phyloP scores from a whole-genome alignment of 2,888 invertebrate species.

The Marasmarcha lunaedactyla region DNA sequence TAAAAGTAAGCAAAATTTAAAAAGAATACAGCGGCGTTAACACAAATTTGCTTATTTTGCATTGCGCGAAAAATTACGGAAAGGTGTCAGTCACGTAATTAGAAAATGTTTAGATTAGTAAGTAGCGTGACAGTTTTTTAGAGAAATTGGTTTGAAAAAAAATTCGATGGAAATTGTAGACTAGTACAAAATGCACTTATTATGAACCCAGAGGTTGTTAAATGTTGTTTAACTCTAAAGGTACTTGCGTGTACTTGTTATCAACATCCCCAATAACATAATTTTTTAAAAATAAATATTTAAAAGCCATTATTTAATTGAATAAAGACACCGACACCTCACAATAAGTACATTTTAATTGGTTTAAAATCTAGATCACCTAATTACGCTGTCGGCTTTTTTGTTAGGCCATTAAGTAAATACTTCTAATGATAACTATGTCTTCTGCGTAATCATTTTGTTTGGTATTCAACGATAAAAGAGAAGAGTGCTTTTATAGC shows the following conservation, averaged over 20 bases:
- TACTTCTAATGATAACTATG: too few relatives aligned
- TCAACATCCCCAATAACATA: too few relatives aligned
- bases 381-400: not conserved
- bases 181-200: too few relatives aligned
- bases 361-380: not conserved
- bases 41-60: slow-evolving; percentile 17
- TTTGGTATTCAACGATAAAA: too few relatives aligned
- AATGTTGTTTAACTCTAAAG: slow-evolving; percentile 5
- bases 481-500: too few relatives aligned
- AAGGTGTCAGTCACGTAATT: slow-evolving; percentile 20
- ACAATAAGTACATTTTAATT: not conserved
- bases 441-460: too few relatives aligned
- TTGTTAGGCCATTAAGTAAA: too few relatives aligned
- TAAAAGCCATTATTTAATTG: not conserved
- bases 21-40: slow-evolving; percentile 13
- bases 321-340: not conserved
- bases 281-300: not conserved
- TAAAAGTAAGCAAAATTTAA: not conserved
- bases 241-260: slow-evolving; percentile 1
- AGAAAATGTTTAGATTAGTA: too few relatives aligned
- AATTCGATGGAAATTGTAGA: too few relatives aligned
- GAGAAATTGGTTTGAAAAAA: too few relatives aligned
- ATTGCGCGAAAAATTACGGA: slow-evolving; percentile 24
- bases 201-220: too few relatives aligned
- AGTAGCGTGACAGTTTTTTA: too few relatives aligned